Base-by-base conservation (phyloP, 2,797 vertebrate species). In the Spinus pinus region DNA sequence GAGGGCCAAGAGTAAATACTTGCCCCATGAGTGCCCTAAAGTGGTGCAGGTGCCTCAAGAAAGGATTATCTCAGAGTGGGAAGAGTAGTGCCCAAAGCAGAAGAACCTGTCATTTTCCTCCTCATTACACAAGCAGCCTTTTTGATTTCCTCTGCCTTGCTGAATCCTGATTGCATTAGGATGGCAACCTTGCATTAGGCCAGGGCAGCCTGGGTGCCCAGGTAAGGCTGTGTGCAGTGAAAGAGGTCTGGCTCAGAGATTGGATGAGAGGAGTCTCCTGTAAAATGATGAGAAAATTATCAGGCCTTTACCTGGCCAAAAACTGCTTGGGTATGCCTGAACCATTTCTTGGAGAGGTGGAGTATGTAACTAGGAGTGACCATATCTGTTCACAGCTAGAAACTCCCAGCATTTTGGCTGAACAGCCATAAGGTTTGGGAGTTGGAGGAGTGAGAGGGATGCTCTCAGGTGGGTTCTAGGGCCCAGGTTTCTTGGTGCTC, bases 21-120 rank as follows among this genome's bases (percentile, higher is more conserved):
- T 92, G 44, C 8, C 60, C 41, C 23, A 2, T 90, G 84, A 93
- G 51, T 60, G 51, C 94, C 96, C 51, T 93, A 23, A 92, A 85
- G 78, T 79, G 71, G 58, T 96, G 88, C 58, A 6, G 4, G 13
- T 86, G 58, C 64, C 67, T 80, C 47, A 41, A 85, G 81, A 70
- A 78, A 84, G 51, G 86, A 81, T 93, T 96, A 80, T 89, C 44
- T 92, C 7, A 1, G 39, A 58, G 35, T 44, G 46, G 73, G 47
- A 75, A 95, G 74, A 81, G 58, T 30, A 86, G 56, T 49, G 44
- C 74, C 71, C 84, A 93, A 41, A 92, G 93, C 86, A 87, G 86
- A 88, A 96, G 66, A 95, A 93, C 91, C 71, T 96, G 91, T 65
- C 7, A 0, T 94, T 95, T 94, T 88, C 65, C 35, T 92, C 19